Evolutionary conservation across 2,113 vertebrate species (phyloP), one percentile per base, ranked within the genome.

Genomic region (Procapra przewalskii): DNA sequence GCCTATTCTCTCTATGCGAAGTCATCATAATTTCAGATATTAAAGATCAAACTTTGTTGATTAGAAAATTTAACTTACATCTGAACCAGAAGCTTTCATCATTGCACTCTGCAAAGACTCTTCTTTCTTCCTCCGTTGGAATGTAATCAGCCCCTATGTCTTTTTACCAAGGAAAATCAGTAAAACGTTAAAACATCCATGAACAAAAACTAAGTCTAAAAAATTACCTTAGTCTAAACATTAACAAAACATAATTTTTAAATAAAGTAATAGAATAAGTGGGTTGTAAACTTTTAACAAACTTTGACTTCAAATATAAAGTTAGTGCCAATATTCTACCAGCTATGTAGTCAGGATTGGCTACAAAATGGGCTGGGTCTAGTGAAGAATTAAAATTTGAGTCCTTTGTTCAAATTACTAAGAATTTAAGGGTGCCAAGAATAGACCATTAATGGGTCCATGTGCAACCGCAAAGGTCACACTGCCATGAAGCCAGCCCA

Each of bases 81-180:
- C 99, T 99, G 50, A 99, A 99, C 80, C 98, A 99, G 96, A 99
- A 99, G 97, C 99, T 99, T 98, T 99, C 99, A 4, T 98, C 81
- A 87, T 98, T 99, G 98, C 99, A 99, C 96, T 99, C 99, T 94
- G 48, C 98, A 6, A 99, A 99, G 59, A 99, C 98, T 91, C 97
- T 98, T 97, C 82, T 99, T 98, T 99, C 99, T 25, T 99, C 99
- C 12, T 99, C 99, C 36, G 99, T 99, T 0, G 99, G 99, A 96
- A 99, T 84, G 67, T 99, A 99, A 57, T 98, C 97, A 43, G 91
- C 85, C 21, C 98, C 98, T 77, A 99, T 4, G 98, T 45, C 95
- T 96, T 99, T 98, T 92, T 50, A 83, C 81, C 48, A 85, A 36
- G 5, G 19, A 98, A 97, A 98, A 52, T 90, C 93, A 40, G 0